These are phyloP conservation scores for Anthopleura xanthogrammica DNA, from an alignment of 92 coral and sea anemone species.

Conservation along the genomic window DNA sequence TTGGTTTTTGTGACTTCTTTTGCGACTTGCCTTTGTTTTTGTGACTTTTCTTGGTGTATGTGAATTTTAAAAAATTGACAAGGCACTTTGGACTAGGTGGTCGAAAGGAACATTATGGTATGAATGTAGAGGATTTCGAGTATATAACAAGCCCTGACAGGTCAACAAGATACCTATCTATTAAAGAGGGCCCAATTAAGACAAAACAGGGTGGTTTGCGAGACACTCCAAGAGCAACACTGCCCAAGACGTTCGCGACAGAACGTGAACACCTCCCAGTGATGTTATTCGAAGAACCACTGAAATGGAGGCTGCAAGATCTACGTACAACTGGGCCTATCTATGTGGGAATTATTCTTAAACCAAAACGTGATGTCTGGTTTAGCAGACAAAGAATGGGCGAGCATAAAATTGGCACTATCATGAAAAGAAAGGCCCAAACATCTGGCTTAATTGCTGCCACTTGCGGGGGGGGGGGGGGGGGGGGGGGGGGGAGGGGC, in stretches of 20 bases:
- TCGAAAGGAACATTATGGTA: conserved; percentile 34
- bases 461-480: too few species aligned
- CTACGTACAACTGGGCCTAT: conserved; percentile 27
- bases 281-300: conserved; percentile 8
- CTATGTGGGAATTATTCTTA: conserved; percentile 28
- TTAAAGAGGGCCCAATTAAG: conserved; percentile 30
- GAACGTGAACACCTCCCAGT: conserved; percentile 6
- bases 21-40: too few species aligned
- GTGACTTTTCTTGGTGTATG: too few species aligned
- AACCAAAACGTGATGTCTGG: conserved; percentile 38
- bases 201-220: conserved; percentile 26
- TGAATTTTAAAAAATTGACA: too few species aligned
- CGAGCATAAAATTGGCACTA: conserved; percentile 24
- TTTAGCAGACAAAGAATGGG: conserved; percentile 31
- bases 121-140: conserved; percentile 33
- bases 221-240: not conserved
- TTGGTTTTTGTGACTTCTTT: too few species aligned
- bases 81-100: too few species aligned
- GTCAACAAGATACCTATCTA: conserved; percentile 3
- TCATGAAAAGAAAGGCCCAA: conserved; percentile 18
- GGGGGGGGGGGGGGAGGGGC: too few species aligned
- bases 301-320: conserved; percentile 16
- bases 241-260: conserved; percentile 31
- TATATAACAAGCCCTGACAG: conserved; percentile 23
- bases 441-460: conserved; percentile 23